phyloP scores from a whole-genome alignment of 2,113 vertebrate species.

The Ailurus styani region DNA sequence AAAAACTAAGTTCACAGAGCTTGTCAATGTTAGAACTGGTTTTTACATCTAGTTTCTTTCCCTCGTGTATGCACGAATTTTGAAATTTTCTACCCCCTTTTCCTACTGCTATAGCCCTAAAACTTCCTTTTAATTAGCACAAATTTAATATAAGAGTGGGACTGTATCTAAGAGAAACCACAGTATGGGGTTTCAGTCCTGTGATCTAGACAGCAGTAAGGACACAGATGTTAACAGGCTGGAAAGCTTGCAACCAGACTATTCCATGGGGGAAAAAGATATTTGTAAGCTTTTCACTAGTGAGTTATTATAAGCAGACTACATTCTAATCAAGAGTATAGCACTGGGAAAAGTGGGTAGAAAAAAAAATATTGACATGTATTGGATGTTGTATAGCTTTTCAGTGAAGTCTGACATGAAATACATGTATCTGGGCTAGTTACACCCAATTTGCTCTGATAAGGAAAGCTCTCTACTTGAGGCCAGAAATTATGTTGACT shows the following conservation, averaged over 20 bases:
- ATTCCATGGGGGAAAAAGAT: neutral
- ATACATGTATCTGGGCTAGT: neutral
- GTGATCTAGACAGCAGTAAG: neutral
- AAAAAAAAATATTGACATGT: neutral
- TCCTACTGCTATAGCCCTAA: neutral
- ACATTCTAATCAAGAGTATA: neutral
- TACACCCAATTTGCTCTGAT: neutral
- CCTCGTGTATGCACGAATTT: neutral
- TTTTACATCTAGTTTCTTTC: neutral
- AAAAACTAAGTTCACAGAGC: neutral
- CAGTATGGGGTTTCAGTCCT: neutral
- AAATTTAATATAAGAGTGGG: neutral
- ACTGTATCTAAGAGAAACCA: neutral
- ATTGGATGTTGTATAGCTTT: neutral
- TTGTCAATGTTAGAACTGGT: neutral
- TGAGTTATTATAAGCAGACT: neutral
- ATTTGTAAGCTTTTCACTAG: neutral
- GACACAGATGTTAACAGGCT: neutral
- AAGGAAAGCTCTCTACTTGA: neutral
- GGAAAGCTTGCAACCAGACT: neutral
- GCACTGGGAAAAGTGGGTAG: neutral
- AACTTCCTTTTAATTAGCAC: neutral
- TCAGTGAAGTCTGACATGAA: neutral
- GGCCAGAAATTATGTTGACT: neutral
- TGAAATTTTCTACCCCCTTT: neutral